Percentiles rank a stretch among this genome's conserved stretches.
Evolutionary conservation across 2,797 vertebrate species (phyloP).

Genomic region (Enteromius unitaeniatus): DNA sequence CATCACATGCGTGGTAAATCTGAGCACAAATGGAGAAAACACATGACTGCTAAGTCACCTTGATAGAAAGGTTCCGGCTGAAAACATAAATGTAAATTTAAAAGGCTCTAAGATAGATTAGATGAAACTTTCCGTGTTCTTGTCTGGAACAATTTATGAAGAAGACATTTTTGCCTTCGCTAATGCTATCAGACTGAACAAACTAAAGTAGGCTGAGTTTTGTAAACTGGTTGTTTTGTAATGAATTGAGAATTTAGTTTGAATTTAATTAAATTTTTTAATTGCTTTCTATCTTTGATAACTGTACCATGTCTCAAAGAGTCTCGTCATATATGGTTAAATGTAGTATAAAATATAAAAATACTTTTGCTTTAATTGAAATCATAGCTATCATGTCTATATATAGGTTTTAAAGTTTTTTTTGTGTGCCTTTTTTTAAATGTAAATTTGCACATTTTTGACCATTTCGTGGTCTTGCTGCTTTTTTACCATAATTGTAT

Average conservation of each 20-base stretch:
- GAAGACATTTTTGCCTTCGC: neutral
- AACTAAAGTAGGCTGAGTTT: neutral
- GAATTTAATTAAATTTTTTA: no score
- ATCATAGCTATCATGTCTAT: neutral
- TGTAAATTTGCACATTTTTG: neutral
- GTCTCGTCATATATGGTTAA: neutral
- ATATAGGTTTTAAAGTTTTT: neutral
- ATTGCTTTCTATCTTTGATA: no score
- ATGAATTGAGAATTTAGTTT: neutral
- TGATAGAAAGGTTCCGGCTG: neutral
- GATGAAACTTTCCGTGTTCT: neutral
- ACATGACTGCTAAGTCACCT: neutral
- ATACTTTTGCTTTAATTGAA: neutral
- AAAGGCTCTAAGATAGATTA: conserved; percentile 5
- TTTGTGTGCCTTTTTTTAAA: no score
- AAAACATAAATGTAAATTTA: conserved; percentile 9
- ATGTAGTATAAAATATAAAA: neutral
- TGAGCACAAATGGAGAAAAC: conserved; percentile 61
- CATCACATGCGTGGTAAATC: conserved; percentile 89
- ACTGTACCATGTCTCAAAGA: no score
- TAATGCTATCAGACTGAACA: neutral
- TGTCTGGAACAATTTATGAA: neutral
- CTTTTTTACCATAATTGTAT: neutral
- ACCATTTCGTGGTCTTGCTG: neutral
- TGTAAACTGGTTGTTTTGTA: neutral